A percentile compares a stretch with the other conserved stretches of the same genome.
Evolutionary conservation across 2,113 vertebrate species (phyloP).

Genomic region (Cheilinus undulatus): DNA sequence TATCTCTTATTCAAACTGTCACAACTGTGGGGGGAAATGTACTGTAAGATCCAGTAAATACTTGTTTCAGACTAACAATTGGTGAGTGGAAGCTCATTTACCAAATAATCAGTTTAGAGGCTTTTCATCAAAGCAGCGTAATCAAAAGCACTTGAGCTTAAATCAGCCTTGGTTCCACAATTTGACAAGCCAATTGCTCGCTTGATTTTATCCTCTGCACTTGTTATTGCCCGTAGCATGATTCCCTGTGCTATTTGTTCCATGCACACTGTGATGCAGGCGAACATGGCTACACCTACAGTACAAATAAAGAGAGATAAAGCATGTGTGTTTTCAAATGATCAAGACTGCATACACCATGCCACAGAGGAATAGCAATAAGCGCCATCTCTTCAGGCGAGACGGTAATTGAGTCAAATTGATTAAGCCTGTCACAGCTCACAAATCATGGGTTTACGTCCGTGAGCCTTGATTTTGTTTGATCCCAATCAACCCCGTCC

Average conservation of each 20-base stretch:
- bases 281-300: not conserved
- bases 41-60: constrained; percentile 4
- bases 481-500: constrained; percentile 63
- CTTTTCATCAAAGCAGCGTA: constrained; percentile 50
- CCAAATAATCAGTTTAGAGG: constrained; percentile 59
- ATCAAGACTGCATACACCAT: not conserved
- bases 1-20: not conserved
- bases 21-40: not conserved
- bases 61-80: constrained; percentile 23
- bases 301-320: not conserved
- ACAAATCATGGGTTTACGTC: constrained; percentile 59
- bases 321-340: not conserved
- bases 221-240: constrained; percentile 19
- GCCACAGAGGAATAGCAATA: constrained; percentile 20
- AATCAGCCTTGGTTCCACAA: constrained; percentile 49
- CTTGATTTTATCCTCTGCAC: constrained; percentile 42
- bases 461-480: constrained; percentile 58
- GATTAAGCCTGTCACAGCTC: constrained; percentile 71
- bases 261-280: constrained; percentile 9
- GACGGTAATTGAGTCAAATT: constrained; percentile 70
- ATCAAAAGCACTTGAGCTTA: constrained; percentile 53
- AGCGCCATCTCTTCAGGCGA: constrained; percentile 46
- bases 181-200: constrained; percentile 51
- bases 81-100: constrained; percentile 47
- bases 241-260: constrained; percentile 27